Percentiles rank a stretch among this genome's conserved stretches.
Conservation (phyloP, 1,140 invertebrate genomes). For the Drosophila persimilis region DNA sequence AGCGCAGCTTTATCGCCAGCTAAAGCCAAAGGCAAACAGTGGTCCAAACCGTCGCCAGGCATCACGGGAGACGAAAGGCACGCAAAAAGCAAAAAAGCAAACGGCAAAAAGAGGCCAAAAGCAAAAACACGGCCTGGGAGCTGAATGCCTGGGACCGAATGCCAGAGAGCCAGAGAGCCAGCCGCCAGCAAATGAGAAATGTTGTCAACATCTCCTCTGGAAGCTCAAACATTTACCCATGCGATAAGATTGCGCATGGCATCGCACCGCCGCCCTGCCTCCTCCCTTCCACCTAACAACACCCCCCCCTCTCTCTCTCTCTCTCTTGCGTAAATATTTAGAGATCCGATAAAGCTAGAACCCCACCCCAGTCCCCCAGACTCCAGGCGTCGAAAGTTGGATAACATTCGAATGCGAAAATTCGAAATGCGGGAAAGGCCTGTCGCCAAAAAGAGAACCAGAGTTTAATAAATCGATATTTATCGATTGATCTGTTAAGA, state of each 20-base stretch:
- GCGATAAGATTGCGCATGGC: conserved; percentile 34
- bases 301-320: too few relatives aligned
- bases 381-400: not conserved
- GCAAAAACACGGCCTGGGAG: not conserved
- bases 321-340: conserved; percentile 28
- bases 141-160: too few relatives aligned
- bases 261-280: not conserved
- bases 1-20: conserved; percentile 34
- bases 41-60: not conserved
- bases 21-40: conserved; percentile 21
- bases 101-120: too few relatives aligned
- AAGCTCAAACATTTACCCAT: conserved; percentile 30
- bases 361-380: not conserved
- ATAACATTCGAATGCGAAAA: conserved; percentile 19
- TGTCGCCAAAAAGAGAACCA: too few relatives aligned
- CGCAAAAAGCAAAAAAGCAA: not conserved
- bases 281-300: not conserved
- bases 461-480: too few relatives aligned
- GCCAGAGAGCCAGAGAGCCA: too few relatives aligned
- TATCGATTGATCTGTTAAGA: too few relatives aligned
- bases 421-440: too few relatives aligned
- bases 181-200: conserved; percentile 20
- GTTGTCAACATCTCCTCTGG: not conserved
- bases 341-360: conserved; percentile 20
- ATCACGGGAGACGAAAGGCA: not conserved